Conservation (phyloP, 1,140 invertebrate genomes). For the Leptinotarsa defecta region DNA sequence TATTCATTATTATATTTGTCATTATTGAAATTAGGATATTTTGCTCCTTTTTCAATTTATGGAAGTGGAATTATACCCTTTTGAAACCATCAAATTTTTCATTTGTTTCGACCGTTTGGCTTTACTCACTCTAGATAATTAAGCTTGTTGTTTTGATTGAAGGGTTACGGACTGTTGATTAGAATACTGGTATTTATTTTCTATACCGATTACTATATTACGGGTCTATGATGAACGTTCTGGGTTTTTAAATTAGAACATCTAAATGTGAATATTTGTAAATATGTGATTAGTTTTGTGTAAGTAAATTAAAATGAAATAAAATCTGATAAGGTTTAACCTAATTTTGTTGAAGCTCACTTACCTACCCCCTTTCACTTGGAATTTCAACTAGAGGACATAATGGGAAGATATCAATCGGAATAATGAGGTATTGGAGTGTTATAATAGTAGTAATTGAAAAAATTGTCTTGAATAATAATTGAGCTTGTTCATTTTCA, state of each 20-base stretch:
- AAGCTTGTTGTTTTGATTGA: slow-evolving; percentile 5
- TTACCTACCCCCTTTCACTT: no score
- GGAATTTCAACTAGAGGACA: no score
- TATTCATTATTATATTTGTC: no score
- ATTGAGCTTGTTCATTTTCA: no score
- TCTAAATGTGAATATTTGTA: slow-evolving; percentile 57
- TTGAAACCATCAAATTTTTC: no score
- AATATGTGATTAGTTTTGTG: slow-evolving; percentile 56
- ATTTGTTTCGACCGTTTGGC: no score
- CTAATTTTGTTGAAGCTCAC: neutral
- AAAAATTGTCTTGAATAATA: neutral
- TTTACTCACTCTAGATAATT: no score
- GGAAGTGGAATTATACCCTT: no score
- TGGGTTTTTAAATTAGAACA: slow-evolving; percentile 50
- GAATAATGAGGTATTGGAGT: no score
- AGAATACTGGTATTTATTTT: slow-evolving; percentile 44
- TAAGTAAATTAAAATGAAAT: slow-evolving; percentile 55
- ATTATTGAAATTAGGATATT: no score
- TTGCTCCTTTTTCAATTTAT: no score
- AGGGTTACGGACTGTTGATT: slow-evolving; percentile 22
- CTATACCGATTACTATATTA: slow-evolving; percentile 47
- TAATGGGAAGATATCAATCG: no score
- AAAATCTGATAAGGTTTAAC: slow-evolving; percentile 45
- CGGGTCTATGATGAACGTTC: slow-evolving; percentile 51
- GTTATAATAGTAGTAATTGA: neutral